These are phyloP conservation scores for Triops cancriformis DNA, from an alignment of 1,140 invertebrate genomes.

Conservation along the genomic window DNA sequence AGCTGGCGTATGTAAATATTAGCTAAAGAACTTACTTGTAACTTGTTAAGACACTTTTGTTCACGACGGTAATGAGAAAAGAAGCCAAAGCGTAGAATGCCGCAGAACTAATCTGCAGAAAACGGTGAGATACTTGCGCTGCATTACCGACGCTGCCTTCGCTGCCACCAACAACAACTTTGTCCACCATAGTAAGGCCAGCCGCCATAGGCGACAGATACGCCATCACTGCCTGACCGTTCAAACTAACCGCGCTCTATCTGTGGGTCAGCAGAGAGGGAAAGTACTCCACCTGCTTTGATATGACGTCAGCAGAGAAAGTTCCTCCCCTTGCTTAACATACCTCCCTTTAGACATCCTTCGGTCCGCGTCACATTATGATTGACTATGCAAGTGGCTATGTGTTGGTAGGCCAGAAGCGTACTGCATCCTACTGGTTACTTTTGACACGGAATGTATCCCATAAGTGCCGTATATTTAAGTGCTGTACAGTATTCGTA, in stretches of 20 bases:
- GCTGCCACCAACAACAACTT: background rate
- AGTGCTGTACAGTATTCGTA: too few relatives aligned
- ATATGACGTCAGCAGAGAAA: too few relatives aligned
- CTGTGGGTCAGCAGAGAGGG: background rate
- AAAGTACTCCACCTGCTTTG: background rate
- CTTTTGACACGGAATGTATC: too few relatives aligned
- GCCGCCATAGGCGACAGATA: background rate
- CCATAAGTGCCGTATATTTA: too few relatives aligned
- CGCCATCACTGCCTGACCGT: background rate
- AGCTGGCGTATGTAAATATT: slow-evolving; percentile 2
- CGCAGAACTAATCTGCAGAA: slow-evolving; percentile 48
- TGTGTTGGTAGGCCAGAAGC: too few relatives aligned
- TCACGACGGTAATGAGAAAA: slow-evolving; percentile 90
- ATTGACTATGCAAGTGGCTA: too few relatives aligned
- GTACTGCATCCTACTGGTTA: too few relatives aligned
- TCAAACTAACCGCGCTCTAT: background rate
- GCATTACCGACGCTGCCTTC: slow-evolving; percentile 12
- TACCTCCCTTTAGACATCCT: too few relatives aligned
- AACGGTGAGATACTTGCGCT: slow-evolving; percentile 23
- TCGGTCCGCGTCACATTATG: too few relatives aligned
- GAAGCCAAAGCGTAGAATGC: slow-evolving; percentile 81
- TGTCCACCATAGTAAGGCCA: background rate
- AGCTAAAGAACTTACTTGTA: slow-evolving; percentile 41
- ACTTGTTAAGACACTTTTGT: slow-evolving; percentile 88
- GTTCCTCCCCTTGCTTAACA: too few relatives aligned